Evolutionary conservation across 2,113 vertebrate species (phyloP).

Genomic region (Erythrocercus mccallii): DNA sequence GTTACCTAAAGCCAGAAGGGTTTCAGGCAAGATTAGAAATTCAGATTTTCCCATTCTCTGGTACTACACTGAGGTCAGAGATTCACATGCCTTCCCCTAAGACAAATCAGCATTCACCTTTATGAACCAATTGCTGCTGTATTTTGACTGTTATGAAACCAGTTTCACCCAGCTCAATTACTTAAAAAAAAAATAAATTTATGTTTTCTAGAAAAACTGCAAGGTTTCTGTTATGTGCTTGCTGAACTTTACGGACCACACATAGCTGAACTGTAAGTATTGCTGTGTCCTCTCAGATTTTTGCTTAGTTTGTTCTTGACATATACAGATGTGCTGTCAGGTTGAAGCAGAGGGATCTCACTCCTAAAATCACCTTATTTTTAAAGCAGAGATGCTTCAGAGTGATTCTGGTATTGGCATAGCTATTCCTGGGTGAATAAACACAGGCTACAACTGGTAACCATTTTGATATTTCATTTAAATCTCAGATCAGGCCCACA

Average conservation of each 20-base stretch:
- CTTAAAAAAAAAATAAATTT: background rate
- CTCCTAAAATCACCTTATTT: background rate
- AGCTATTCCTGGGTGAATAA: background rate
- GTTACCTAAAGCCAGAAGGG: background rate
- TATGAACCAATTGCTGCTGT: background rate
- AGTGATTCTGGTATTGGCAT: background rate
- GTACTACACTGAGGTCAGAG: background rate
- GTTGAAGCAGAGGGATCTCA: background rate
- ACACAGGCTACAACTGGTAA: background rate
- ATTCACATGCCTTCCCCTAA: background rate
- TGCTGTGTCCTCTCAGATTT: background rate
- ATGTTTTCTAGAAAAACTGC: constrained; percentile 68
- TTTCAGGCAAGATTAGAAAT: background rate
- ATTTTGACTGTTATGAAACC: background rate
- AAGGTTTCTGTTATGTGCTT: constrained; percentile 61
- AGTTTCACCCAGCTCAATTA: background rate
- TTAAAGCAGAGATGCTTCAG: background rate
- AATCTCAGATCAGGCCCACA: background rate
- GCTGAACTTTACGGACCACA: constrained; percentile 58
- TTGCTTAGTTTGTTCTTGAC: background rate
- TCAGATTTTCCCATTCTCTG: background rate
- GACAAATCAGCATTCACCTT: background rate
- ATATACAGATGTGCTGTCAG: background rate
- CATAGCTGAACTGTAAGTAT: constrained; percentile 76
- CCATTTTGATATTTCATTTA: background rate